Conservation (phyloP, 2,797 vertebrate genomes). For the Melanotaenia pygmaea region DNA sequence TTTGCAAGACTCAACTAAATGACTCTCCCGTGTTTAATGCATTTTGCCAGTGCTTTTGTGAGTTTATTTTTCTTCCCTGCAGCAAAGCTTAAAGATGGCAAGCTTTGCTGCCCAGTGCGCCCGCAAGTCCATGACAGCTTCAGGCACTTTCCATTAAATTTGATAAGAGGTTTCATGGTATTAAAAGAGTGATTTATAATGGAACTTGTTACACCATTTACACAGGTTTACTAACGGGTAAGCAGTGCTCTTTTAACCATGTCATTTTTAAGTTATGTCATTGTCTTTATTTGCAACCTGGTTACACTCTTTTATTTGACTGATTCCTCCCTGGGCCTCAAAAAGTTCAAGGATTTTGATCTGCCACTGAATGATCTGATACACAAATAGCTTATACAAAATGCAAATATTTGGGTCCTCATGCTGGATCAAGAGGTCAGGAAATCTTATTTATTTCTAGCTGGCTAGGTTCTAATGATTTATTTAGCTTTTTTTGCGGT, state of each 20-base stretch:
- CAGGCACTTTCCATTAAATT: constrained; percentile 44
- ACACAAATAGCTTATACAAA: not conserved
- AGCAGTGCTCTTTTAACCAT: constrained; percentile 11
- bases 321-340: not conserved
- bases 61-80: constrained; percentile 32
- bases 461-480: not conserved
- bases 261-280: not conserved
- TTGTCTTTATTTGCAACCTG: constrained; percentile 6
- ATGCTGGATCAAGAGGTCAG: not conserved
- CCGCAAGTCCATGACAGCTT: constrained; percentile 31
- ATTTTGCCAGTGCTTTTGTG: constrained; percentile 41
- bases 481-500: constrained; percentile 5
- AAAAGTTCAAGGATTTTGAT: not conserved
- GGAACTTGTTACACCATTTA: constrained; percentile 25
- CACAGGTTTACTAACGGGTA: constrained; percentile 25
- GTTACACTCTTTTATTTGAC: not conserved
- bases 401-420: not conserved
- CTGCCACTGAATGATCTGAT: not conserved
- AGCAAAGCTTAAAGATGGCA: constrained; percentile 29
- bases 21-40: constrained; percentile 42
- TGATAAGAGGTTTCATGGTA: constrained; percentile 40
- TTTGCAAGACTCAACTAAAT: constrained; percentile 54
- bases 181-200: constrained; percentile 37
- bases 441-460: not conserved
- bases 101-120: constrained; percentile 26